Base-by-base conservation (phyloP, 2,797 vertebrate species). In the Oreortyx pictus region DNA sequence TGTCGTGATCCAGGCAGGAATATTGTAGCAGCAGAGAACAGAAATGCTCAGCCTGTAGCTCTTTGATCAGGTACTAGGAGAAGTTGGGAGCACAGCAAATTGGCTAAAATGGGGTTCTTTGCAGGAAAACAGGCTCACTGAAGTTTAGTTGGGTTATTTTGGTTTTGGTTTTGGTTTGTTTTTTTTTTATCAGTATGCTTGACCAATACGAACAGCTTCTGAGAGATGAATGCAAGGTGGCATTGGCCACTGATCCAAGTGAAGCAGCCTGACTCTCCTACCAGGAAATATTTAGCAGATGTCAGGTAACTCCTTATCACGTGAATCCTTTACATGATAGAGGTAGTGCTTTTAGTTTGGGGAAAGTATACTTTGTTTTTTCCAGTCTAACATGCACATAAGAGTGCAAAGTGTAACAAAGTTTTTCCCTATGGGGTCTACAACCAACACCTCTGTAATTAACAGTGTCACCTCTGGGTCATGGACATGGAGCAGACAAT, bases 241-340 rank as follows among this genome's bases (percentile, higher is more conserved):
- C 56, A 37, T 57, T 41, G 65, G 68, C 52, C 31, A 5, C 49
- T 49, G 74, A 76, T 84, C 27, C 60, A 72, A 54, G 18, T n/a
- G 84, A 75, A 29, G 27, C 29, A 27, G 33, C 57, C 68, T 74
- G 72, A 72, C 52, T 82, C 60, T 85, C 37, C 37, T 57, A 74
- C 39, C 17, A 19, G 65, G 54, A 90, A 93, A 54, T 31, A 83
- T 46, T 68, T 80, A 33, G 72, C 39, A 70, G 52, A 68, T 52
- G 19, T 65, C 57, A 49, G 14, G 46, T 82, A 61, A 54, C 47
- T 56, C 82, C 39, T 79, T 82, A 35, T 0, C 35, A 11, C 17
- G 68, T 77, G 33, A 77, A 46, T 77, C 82, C 82, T 87, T 43
- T 64, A 80, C 57, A 8, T 86, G 56, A 14, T 33, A 72, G 16